Percentiles rank a stretch among this genome's conserved stretches.
phyloP scores from a whole-genome alignment of 2,888 invertebrate genomes.

The Cactoblastis cactorum region DNA sequence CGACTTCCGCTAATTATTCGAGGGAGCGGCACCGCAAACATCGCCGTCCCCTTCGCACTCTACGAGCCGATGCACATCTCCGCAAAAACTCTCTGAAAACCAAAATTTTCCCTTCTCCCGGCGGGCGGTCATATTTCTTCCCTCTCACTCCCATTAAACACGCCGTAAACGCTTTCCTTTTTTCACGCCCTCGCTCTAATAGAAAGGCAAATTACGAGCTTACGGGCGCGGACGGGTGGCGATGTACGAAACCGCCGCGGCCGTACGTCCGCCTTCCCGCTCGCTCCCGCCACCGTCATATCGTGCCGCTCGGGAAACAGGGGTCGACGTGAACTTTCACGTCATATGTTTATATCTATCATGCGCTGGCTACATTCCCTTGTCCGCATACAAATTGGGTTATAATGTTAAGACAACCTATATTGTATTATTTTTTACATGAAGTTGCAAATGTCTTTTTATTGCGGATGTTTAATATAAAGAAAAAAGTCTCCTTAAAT shows the following conservation, averaged over 20 bases:
- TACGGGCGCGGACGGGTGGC: slow-evolving; percentile 79
- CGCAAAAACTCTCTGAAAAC: slow-evolving; percentile 77
- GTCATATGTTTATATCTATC: slow-evolving; percentile 61
- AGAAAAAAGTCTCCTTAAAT: too few relatives aligned
- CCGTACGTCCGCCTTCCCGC: slow-evolving; percentile 57
- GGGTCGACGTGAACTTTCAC: slow-evolving; percentile 73
- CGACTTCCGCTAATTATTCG: slow-evolving; percentile 77
- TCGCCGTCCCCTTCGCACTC: slow-evolving; percentile 65
- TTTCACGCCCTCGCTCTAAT: slow-evolving; percentile 80
- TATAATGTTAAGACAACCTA: background rate
- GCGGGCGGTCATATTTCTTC: slow-evolving; percentile 77
- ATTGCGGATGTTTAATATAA: too few relatives aligned
- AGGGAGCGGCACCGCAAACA: slow-evolving; percentile 62
- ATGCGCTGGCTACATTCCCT: slow-evolving; percentile 28
- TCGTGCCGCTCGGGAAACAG: slow-evolving; percentile 57
- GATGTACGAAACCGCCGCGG: slow-evolving; percentile 74
- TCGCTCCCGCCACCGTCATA: slow-evolving; percentile 50
- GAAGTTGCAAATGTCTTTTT: background rate
- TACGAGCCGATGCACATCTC: slow-evolving; percentile 73
- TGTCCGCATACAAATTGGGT: slow-evolving; percentile 9
- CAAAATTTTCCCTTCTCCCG: slow-evolving; percentile 77
- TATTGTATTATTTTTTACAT: background rate
- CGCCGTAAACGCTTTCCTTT: slow-evolving; percentile 80
- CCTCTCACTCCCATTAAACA: slow-evolving; percentile 79
- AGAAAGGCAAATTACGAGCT: slow-evolving; percentile 80